Percentiles rank a stretch among this genome's conserved stretches.
These are phyloP conservation scores for Maniola jurtina DNA, from an alignment of 1,140 invertebrate species.

Conservation along the genomic window DNA sequence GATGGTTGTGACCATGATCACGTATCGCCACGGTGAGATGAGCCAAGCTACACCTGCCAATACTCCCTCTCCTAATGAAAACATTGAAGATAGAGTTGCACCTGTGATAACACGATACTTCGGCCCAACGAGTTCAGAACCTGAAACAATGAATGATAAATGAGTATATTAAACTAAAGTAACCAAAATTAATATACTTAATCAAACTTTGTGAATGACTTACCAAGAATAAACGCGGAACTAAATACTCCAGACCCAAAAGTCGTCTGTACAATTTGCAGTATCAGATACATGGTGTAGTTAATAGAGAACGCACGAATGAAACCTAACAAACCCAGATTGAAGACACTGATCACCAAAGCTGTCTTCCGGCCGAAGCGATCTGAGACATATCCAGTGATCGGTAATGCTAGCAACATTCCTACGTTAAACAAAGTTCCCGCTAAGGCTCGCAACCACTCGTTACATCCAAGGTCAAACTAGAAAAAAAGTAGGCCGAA, in stretches of 20 bases:
- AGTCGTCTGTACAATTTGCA: constrained; percentile 71
- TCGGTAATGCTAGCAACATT: constrained; percentile 77
- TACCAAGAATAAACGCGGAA: constrained; percentile 47
- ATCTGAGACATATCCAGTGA: constrained; percentile 83
- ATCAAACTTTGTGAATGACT: background rate
- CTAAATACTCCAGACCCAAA: constrained; percentile 43
- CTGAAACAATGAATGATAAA: constrained; percentile 68
- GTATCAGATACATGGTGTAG: constrained; percentile 80
- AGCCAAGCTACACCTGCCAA: constrained; percentile 85
- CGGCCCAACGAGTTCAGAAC: constrained; percentile 87
- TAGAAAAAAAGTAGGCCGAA: constrained; percentile 16
- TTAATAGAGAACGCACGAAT: constrained; percentile 81
- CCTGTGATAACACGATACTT: constrained; percentile 85
- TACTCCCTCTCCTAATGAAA: constrained; percentile 85
- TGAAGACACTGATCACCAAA: constrained; percentile 79
- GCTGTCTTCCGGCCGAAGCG: constrained; percentile 80
- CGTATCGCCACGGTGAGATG: constrained; percentile 84
- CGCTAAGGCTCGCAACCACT: constrained; percentile 50
- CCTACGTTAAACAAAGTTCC: constrained; percentile 50
- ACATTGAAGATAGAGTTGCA: constrained; percentile 83
- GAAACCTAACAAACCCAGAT: constrained; percentile 80
- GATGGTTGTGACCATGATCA: constrained; percentile 83
- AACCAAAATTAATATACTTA: background rate
- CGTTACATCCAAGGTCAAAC: constrained; percentile 59
- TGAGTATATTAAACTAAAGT: background rate